Evolutionary conservation across 2,113 vertebrate species (phyloP), one percentile per base, ranked within the genome.

Genomic region (Megaceryle torquata): DNA sequence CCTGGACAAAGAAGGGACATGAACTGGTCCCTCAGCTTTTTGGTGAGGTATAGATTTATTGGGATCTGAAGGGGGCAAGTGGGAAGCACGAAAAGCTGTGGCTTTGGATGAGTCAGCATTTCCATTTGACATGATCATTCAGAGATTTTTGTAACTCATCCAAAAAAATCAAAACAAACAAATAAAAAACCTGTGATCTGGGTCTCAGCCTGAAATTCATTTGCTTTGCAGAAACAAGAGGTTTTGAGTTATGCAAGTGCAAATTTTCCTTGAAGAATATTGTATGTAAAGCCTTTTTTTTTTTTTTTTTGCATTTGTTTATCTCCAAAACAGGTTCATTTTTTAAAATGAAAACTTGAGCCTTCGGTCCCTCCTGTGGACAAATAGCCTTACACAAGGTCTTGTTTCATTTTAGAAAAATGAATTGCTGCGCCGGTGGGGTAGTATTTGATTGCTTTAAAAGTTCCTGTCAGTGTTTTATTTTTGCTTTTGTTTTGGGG

Each of bases 381-480:
- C 91, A 93, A 94, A 91, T 93, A 94, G 78, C 95, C 91, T 96
- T 97, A 91, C 94, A 84, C 93, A 92, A 96, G 95, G 95, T 95
- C 77, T 94, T 93, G 89, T 97, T 97, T 96, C 95, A 97, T 97
- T 97, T 97, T 98, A 97, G 97, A 97, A 97, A 97, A 98, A 97
- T 96, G 93, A 95, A 97, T 95, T 98, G 96, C 93, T 97, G 97
- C 97, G 97, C 88, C 98, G 95, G 97, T 98, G 97, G 98, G 97
- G 97, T 97, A 96, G 97, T 97, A 97, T 95, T 95, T 94, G 96
- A 98, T 95, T 92, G 94, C 96, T 97, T 96, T 95, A 96, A 98
- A 98, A 98, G 98, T 98, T 98, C 98, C 97, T 98, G 97, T 98
- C 98, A 98, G 98, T 98, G 98, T 97, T 98, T 98, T 97, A 84